Conservation (phyloP, 2,113 vertebrate genomes). For the Oplegnathus fasciatus region DNA sequence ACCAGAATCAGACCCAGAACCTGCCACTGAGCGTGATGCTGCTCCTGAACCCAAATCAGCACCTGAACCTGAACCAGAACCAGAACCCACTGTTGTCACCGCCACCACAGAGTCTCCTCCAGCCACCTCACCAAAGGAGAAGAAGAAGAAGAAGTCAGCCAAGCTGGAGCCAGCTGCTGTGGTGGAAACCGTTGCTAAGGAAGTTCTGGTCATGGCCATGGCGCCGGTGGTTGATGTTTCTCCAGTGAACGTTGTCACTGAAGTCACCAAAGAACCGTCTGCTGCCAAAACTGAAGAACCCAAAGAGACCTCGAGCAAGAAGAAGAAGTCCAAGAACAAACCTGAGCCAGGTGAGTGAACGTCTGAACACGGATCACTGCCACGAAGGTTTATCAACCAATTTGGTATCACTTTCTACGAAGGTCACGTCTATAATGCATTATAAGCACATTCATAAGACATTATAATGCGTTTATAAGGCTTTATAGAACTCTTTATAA, state of each 20-base stretch:
- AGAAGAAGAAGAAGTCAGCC: conserved; percentile 38
- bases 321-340: conserved; percentile 39
- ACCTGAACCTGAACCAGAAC: conserved; percentile 10
- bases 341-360: conserved; percentile 13
- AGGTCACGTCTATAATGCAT: too few species aligned
- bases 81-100: not conserved
- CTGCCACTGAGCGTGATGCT: not conserved
- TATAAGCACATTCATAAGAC: too few species aligned
- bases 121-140: conserved; percentile 22
- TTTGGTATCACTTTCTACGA: too few species aligned
- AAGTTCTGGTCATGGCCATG: not conserved
- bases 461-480: too few species aligned
- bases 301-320: conserved; percentile 19
- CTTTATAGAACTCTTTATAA: too few species aligned
- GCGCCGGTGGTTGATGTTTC: not conserved
- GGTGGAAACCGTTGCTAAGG: conserved; percentile 7
- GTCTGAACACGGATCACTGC: too few species aligned
- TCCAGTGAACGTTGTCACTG: not conserved
- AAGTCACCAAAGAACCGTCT: conserved; percentile 16
- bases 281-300: conserved; percentile 24
- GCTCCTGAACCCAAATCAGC: not conserved
- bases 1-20: conserved; percentile 30
- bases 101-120: not conserved
- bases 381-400: too few species aligned
- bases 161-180: not conserved